These are phyloP conservation scores for Agapetus fuscipes DNA, from an alignment of 2,888 invertebrate genomes.

Conservation along the genomic window DNA sequence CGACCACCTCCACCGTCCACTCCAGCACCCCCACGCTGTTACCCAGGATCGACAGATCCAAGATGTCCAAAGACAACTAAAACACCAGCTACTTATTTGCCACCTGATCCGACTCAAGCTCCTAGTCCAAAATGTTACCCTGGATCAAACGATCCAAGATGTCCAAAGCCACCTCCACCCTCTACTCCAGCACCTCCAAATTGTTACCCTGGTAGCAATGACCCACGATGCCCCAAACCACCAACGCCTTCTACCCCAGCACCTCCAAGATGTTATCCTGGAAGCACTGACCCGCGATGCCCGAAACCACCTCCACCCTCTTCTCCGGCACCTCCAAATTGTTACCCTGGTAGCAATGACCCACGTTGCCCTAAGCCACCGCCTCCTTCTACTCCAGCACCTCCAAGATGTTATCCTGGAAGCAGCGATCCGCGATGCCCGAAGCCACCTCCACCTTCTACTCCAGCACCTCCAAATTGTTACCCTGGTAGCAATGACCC, in stretches of 20 bases:
- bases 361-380: conserved; percentile 24
- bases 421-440: conserved; percentile 25
- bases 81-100: conserved; percentile 14
- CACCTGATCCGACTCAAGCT: conserved; percentile 10
- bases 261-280: conserved; percentile 21
- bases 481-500: conserved; percentile 24
- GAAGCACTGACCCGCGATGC: conserved; percentile 22
- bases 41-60: conserved; percentile 24
- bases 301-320: conserved; percentile 15
- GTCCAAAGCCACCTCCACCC: conserved; percentile 22
- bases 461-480: conserved; percentile 19
- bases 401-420: conserved; percentile 26
- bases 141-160: conserved; percentile 26
- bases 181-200: conserved; percentile 22
- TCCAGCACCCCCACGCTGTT: conserved; percentile 24
- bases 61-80: conserved; percentile 11
- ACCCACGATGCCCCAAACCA: conserved; percentile 27
- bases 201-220: conserved; percentile 23
- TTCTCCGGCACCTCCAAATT: conserved; percentile 20
- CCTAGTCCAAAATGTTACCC: conserved; percentile 26
- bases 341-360: conserved; percentile 23
- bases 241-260: conserved; percentile 20
- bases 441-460: conserved; percentile 6
- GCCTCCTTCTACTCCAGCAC: conserved; percentile 22
- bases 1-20: conserved; percentile 23